Conservation (phyloP, 1,140 invertebrate species). For the Ephestia elutella region DNA sequence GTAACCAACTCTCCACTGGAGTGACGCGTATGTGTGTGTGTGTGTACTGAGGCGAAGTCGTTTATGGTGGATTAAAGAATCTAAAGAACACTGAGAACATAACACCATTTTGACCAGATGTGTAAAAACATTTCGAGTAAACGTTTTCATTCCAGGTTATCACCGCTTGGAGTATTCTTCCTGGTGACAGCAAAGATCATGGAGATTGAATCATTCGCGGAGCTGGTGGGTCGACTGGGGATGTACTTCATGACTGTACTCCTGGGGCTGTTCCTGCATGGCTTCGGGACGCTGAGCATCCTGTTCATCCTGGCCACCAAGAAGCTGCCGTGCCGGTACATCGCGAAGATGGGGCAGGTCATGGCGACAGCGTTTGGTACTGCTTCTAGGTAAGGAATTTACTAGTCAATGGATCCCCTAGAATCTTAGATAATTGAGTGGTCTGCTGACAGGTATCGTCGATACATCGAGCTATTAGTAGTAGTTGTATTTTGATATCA, state of each 20-base stretch:
- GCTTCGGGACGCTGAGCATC: constrained; percentile 89
- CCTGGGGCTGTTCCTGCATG: constrained; percentile 90
- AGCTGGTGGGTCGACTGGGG: constrained; percentile 89
- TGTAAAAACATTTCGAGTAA: too few relatives aligned
- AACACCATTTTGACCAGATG: too few relatives aligned
- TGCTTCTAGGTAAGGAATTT: constrained; percentile 92
- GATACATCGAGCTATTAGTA: too few relatives aligned
- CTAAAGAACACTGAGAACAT: too few relatives aligned
- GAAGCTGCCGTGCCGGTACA: constrained; percentile 86
- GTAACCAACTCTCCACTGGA: too few relatives aligned
- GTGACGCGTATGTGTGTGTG: too few relatives aligned
- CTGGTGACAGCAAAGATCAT: constrained; percentile 92
- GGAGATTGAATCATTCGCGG: constrained; percentile 87
- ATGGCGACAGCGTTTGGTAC: constrained; percentile 94
- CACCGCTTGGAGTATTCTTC: constrained; percentile 93
- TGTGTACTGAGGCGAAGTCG: too few relatives aligned
- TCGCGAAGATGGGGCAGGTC: constrained; percentile 90
- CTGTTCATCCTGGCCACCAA: constrained; percentile 87
- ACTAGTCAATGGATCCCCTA: too few relatives aligned
- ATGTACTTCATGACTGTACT: constrained; percentile 94
- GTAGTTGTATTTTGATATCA: too few relatives aligned
- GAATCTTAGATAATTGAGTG: too few relatives aligned
- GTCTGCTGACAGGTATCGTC: too few relatives aligned
- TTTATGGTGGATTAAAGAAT: too few relatives aligned
- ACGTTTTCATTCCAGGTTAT: constrained; percentile 82